Evolutionary conservation across 2,797 vertebrate genomes (phyloP).

Genomic region (Chaenodraco wilsoni): DNA sequence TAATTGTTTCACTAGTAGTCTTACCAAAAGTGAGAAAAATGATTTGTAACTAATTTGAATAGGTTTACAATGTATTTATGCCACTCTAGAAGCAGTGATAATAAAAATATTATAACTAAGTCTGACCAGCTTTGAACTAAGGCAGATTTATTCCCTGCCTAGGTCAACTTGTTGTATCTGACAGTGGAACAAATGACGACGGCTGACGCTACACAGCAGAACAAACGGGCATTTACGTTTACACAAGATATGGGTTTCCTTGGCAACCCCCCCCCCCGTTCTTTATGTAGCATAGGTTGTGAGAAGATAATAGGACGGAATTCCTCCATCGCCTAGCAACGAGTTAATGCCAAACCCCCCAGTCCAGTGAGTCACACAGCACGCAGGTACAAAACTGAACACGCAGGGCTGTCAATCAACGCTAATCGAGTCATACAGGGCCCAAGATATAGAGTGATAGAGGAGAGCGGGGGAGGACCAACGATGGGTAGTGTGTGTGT

Average conservation of each 20-base stretch:
- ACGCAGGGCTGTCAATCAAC: constrained; percentile 61
- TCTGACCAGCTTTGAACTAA: neutral
- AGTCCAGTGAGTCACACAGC: constrained; percentile 58
- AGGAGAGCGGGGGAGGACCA: constrained; percentile 19
- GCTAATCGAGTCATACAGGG: constrained; percentile 53
- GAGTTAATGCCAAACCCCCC: constrained; percentile 34
- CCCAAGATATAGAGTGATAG: constrained; percentile 15
- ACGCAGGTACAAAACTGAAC: constrained; percentile 37
- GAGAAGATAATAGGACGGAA: constrained; percentile 66
- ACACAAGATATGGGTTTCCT: constrained; percentile 63
- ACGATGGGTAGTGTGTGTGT: neutral
- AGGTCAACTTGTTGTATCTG: constrained; percentile 30
- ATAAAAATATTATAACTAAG: neutral
- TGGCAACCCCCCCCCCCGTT: constrained; percentile 59
- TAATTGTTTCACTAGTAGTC: neutral
- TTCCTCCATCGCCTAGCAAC: constrained; percentile 76
- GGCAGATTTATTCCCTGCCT: constrained; percentile 47
- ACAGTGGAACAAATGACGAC: constrained; percentile 28
- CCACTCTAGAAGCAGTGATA: neutral
- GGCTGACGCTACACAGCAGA: constrained; percentile 19
- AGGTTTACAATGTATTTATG: neutral
- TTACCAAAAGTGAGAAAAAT: neutral
- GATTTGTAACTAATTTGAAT: neutral
- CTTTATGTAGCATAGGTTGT: constrained; percentile 51
- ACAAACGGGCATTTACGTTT: constrained; percentile 29